A percentile compares a stretch with the other conserved stretches of the same genome.
These are phyloP conservation scores for Lepidonotus clava DNA, from an alignment of 2,888 invertebrate genomes.

Conservation along the genomic window DNA sequence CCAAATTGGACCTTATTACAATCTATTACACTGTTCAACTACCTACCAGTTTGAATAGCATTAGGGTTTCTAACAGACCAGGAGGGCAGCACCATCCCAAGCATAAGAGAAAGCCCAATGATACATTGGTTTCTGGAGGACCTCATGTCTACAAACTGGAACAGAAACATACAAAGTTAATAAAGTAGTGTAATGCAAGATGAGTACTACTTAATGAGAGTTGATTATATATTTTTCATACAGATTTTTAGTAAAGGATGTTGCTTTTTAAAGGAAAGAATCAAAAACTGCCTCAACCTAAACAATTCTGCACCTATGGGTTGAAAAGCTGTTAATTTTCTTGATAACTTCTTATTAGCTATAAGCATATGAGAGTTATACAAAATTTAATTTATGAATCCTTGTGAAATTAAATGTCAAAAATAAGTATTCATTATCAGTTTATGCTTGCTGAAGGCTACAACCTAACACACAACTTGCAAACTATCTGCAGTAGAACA, in stretches of 20 bases:
- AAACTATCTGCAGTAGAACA: no score
- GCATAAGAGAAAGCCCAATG: slow-evolving; percentile 52
- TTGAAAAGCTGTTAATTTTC: neutral
- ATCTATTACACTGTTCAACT: no score
- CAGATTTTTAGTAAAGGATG: no score
- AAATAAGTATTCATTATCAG: no score
- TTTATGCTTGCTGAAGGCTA: no score
- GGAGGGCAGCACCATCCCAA: slow-evolving; percentile 55
- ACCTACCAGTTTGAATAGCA: slow-evolving; percentile 58
- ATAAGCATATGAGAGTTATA: neutral
- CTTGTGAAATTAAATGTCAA: neutral
- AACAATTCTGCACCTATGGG: no score
- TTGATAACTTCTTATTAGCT: neutral
- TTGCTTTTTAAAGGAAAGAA: no score
- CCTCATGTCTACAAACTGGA: slow-evolving; percentile 30
- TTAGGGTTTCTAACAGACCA: slow-evolving; percentile 55
- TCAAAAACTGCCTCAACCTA: no score
- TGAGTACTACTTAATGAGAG: neutral
- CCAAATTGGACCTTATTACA: no score
- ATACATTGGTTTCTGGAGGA: slow-evolving; percentile 52
- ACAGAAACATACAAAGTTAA: neutral
- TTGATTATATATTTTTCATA: neutral
- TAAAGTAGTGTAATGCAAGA: neutral
- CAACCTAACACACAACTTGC: no score
- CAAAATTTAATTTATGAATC: neutral